Base-by-base conservation (phyloP, 2,888 invertebrate genomes). In the Heliconius ethilla region DNA sequence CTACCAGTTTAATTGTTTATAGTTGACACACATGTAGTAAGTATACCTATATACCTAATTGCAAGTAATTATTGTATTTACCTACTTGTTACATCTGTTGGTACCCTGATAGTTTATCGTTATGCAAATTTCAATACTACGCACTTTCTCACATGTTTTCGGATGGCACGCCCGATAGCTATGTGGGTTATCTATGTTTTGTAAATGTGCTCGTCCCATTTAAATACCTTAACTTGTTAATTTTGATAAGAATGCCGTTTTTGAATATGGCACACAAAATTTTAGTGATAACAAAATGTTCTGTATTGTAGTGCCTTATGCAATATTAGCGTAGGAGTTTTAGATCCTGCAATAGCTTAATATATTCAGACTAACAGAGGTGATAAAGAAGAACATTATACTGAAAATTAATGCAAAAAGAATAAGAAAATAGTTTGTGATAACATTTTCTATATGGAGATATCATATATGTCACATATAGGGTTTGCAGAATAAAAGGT, bases 181-280 rank as follows among this genome's bases (percentile, higher is more conserved):
- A 93, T 89, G 87, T 92, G 86, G 93, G 93, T 93, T 93, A 93
- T 92, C 86, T 82, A 76, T 82, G 86, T 89, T 87, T 87, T 85
- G 85, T 82, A 85, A 83, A 45, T 70, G 77, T 75, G 63, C 67
- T 69, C 73, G 72, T 62, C 66, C 72, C 51, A 67, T 75, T 74
- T 74, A 27, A 74, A 74, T 63, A 27, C 72, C 63, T 74, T 63
- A 29, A 45, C 69, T 69, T 40, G 63, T 70, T n/a, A 76, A 51
- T 25, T 55, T 51, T 45, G 63, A 74, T 62, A 74, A 74, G 40
- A 45, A 66, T 62, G 22, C 29, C 69, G 59, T 73, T 73, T 73
- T 73, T 33, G 55, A 55, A 78, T 76, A 45, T 51, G n/a, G 40
- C 25, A 15, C 11, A 40, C 10, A 27, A 25, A 45, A 27, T 45